Conservation (phyloP, 2,888 invertebrate species). For the Endomychus coccineus region DNA sequence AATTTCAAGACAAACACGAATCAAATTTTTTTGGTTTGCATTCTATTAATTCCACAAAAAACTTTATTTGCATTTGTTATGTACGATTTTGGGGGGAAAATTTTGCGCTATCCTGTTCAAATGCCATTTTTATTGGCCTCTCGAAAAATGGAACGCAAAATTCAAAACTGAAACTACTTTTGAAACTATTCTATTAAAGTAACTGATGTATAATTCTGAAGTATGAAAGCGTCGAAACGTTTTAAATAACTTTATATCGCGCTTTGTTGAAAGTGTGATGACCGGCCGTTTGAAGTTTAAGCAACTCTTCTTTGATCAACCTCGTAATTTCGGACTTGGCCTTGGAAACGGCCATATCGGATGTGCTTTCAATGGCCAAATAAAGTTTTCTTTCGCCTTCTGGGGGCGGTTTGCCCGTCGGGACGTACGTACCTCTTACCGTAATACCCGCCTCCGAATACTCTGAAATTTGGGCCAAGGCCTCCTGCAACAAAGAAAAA, state of each 20-base stretch:
- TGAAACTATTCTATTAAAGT: too few species aligned
- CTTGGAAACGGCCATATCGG: slow-evolving; percentile 90
- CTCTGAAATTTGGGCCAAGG: slow-evolving; percentile 94
- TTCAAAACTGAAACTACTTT: too few species aligned
- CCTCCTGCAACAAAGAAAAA: slow-evolving; percentile 60
- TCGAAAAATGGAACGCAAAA: too few species aligned
- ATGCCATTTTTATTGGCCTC: too few species aligned
- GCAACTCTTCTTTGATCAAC: slow-evolving; percentile 94
- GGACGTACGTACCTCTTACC: slow-evolving; percentile 94
- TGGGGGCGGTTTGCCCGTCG: slow-evolving; percentile 79
- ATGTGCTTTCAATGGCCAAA: slow-evolving; percentile 97
- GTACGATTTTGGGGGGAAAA: too few species aligned
- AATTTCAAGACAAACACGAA: too few species aligned
- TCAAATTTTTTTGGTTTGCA: too few species aligned
- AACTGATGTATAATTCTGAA: too few species aligned
- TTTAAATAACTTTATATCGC: slow-evolving; percentile 84
- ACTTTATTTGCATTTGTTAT: too few species aligned
- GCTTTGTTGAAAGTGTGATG: slow-evolving; percentile 86
- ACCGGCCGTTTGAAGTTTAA: slow-evolving; percentile 80
- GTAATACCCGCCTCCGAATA: slow-evolving; percentile 99
- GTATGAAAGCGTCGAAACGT: too few species aligned
- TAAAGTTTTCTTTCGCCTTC: slow-evolving; percentile 94
- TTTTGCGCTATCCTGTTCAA: too few species aligned
- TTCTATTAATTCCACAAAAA: too few species aligned
- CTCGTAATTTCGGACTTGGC: slow-evolving; percentile 96